These are phyloP conservation scores for Chaunax sp. DNA, from an alignment of 2,797 vertebrate genomes.

Conservation along the genomic window DNA sequence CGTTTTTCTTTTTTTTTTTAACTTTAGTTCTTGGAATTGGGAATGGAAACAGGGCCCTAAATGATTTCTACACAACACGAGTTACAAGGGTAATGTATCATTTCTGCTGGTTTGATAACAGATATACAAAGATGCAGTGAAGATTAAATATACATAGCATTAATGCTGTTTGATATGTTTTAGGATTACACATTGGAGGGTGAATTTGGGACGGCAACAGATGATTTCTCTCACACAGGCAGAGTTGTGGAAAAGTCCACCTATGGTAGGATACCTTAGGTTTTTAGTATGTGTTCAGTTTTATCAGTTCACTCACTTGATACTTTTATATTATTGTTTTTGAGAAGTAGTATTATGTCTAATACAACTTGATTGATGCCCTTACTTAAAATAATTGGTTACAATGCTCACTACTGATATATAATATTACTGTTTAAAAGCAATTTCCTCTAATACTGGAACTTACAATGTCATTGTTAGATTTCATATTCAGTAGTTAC, in stretches of 20 bases:
- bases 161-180: slow-evolving; percentile 22
- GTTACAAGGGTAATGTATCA: slow-evolving; percentile 85
- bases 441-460: not conserved
- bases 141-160: not conserved
- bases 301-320: not conserved
- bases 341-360: not conserved
- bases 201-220: slow-evolving; percentile 90
- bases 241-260: slow-evolving; percentile 91
- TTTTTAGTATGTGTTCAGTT: not conserved
- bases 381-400: not conserved
- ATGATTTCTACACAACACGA: slow-evolving; percentile 82
- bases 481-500: too few species aligned
- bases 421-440: not conserved
- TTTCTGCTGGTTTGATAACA: slow-evolving; percentile 12
- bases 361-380: not conserved
- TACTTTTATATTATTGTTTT: not conserved
- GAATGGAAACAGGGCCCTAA: slow-evolving; percentile 83
- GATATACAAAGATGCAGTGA: not conserved
- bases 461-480: not conserved
- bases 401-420: not conserved
- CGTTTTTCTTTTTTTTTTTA: slow-evolving; percentile 2
- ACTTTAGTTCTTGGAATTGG: slow-evolving; percentile 89
- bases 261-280: slow-evolving; percentile 80
- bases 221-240: slow-evolving; percentile 88
- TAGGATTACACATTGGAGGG: slow-evolving; percentile 92